A percentile compares a stretch with the other conserved stretches of the same genome.
Conservation (phyloP, 2,888 invertebrate species). For the Aphelenchoides bicaudatus region DNA sequence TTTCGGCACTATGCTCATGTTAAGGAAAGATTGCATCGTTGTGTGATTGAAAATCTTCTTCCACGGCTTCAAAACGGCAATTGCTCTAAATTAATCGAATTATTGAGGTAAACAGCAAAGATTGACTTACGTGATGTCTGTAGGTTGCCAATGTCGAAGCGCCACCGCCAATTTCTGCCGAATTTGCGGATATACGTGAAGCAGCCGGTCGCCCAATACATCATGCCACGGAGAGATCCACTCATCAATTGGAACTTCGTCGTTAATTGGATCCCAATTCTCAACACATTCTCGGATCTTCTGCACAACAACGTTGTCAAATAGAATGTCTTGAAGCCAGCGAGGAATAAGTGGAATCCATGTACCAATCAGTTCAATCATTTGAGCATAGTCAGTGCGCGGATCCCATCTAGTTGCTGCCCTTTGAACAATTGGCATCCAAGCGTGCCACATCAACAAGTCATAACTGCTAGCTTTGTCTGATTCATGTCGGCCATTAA, state of each 20-base stretch:
- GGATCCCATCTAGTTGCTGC: constrained; percentile 72
- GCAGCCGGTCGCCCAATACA: constrained; percentile 69
- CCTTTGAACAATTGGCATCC: constrained; percentile 74
- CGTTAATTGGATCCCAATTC: constrained; percentile 83
- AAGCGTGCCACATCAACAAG: constrained; percentile 81
- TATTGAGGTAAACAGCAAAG: constrained; percentile 19
- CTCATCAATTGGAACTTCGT: constrained; percentile 87
- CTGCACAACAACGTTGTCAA: constrained; percentile 68
- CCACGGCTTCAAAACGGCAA: constrained; percentile 88
- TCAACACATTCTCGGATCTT: constrained; percentile 44
- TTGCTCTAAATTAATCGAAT: constrained; percentile 70
- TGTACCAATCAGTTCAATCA: constrained; percentile 75
- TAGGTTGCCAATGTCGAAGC: constrained; percentile 75
- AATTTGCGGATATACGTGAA: constrained; percentile 79
- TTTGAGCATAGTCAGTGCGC: constrained; percentile 71
- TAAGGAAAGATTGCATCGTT: constrained; percentile 76
- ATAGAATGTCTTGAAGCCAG: constrained; percentile 78
- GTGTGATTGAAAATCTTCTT: constrained; percentile 72
- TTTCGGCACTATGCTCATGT: constrained; percentile 84
- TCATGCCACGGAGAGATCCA: constrained; percentile 97
- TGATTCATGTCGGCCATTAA: constrained; percentile 22
- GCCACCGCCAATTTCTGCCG: constrained; percentile 84
- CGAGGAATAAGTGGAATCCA: constrained; percentile 78
- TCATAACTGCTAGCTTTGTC: constrained; percentile 70
- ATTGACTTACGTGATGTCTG: constrained; percentile 55